A percentile compares a stretch with the other conserved stretches of the same genome.
These are phyloP conservation scores for Pangasius djambal DNA, from an alignment of 2,797 vertebrate species.

Conservation along the genomic window DNA sequence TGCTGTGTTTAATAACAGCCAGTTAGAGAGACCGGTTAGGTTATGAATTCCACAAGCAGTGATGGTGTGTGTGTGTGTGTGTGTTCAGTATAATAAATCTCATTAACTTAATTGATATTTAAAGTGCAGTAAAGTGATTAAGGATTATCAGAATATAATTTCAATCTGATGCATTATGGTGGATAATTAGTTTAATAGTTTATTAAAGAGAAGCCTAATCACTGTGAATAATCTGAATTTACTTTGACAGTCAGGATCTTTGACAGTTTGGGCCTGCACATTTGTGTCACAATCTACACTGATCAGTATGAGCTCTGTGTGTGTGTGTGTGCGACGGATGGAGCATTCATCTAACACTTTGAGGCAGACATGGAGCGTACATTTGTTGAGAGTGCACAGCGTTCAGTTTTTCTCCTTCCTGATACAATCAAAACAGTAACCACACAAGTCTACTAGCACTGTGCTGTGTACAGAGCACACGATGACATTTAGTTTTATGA, in stretches of 20 bases:
- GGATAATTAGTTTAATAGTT: slow-evolving; percentile 14
- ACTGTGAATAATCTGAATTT: background rate
- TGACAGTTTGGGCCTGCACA: background rate
- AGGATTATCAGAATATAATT: background rate
- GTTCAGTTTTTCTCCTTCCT: background rate
- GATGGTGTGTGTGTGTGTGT: background rate
- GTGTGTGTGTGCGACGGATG: background rate
- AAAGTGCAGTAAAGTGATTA: slow-evolving; percentile 28
- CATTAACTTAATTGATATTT: slow-evolving; percentile 13
- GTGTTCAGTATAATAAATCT: slow-evolving; percentile 18
- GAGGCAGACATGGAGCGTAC: background rate
- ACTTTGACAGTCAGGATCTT: background rate
- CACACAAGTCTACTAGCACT: background rate
- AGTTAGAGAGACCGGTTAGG: background rate
- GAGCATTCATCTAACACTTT: background rate
- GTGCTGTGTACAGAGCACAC: background rate
- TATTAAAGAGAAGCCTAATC: slow-evolving; percentile 10
- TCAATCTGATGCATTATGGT: background rate
- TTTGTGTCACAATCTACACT: background rate
- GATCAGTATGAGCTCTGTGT: background rate
- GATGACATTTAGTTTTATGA: background rate
- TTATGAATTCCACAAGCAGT: background rate
- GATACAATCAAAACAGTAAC: background rate
- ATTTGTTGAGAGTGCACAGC: background rate
- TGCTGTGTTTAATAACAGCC: background rate